Base-by-base conservation (phyloP, 2,888 invertebrate genomes). In the Micoletzkya japonica region DNA sequence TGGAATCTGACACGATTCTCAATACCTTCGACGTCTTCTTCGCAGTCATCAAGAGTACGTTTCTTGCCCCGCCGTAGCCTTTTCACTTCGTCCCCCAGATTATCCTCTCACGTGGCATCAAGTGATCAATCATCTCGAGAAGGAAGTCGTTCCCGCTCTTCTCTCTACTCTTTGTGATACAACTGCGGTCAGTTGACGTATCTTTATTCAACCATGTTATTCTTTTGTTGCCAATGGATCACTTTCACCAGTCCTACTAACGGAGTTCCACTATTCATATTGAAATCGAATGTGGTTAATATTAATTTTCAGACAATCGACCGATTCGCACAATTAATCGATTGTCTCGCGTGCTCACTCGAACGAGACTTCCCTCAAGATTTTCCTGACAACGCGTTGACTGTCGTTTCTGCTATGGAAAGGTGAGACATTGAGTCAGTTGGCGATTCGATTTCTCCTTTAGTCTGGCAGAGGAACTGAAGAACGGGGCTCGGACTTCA, bases 381-480 rank as follows among this genome's bases (percentile, higher is more conserved):
- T 3, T 63, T 63, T 34, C 63, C 63, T 32, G 63, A 63, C 24
- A 63, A 63, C 20, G 63, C 63, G n/a, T 37, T 63, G 36, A 50
- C 49, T 14, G 63, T 50, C n/a, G 63, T 63, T 7, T 49, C 63
- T 4, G 49, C 63, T 14, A 34, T 63, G 14, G 63, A 63, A 34
- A 63, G 63, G 63, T 63, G 32, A 26, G 6, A 4, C 7, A 28
- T 10, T 30, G 30, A 6, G 57, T 57, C 52, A 6, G n/a, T n/a
- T n/a, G n/a, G n/a, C n/a, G n/a, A n/a, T n/a, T n/a, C n/a, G n/a
- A n/a, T n/a, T n/a, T n/a, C n/a, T n/a, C n/a, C n/a, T n/a, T n/a
- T n/a, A n/a, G n/a, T n/a, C n/a, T n/a, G n/a, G n/a, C n/a, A n/a
- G n/a, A n/a, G n/a, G n/a, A n/a, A n/a, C n/a, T 17, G 32, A 50